phyloP scores from a whole-genome alignment of 1,140 invertebrate species.

The Aphaenogaster floridana region DNA sequence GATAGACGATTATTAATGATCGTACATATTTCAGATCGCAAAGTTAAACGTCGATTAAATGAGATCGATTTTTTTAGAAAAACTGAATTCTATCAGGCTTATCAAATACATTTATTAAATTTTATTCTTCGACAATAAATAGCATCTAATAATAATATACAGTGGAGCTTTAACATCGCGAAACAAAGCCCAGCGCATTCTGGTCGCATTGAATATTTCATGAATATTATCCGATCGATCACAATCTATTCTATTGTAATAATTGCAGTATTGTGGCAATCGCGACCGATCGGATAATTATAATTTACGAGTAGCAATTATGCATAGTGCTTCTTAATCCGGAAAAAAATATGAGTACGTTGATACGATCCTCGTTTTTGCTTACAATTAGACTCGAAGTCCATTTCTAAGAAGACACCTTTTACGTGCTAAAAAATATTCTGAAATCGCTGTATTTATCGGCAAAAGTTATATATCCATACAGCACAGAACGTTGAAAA shows the following conservation, averaged over 20 bases:
- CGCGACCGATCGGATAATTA: neutral
- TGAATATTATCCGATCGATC: constrained; percentile 28
- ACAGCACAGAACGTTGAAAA: too few species aligned
- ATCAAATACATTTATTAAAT: neutral
- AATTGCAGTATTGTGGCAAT: constrained; percentile 12
- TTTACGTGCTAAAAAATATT: neutral
- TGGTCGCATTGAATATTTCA: constrained; percentile 31
- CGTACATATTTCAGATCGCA: neutral
- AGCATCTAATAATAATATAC: neutral
- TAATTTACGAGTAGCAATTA: neutral
- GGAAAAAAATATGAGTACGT: neutral
- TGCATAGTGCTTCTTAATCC: neutral
- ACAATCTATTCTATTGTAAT: constrained; percentile 28
- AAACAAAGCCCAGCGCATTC: neutral
- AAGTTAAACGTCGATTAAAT: neutral
- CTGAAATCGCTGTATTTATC: neutral
- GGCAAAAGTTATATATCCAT: neutral
- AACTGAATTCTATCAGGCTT: neutral
- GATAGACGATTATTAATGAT: neutral
- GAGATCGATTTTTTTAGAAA: neutral
- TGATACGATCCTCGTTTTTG: neutral
- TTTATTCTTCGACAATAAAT: constrained; percentile 20
- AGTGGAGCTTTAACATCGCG: neutral
- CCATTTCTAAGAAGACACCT: neutral
- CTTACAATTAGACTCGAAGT: neutral